Conservation (phyloP, 2,113 vertebrate genomes). For the Paradoxurus hermaphroditus region DNA sequence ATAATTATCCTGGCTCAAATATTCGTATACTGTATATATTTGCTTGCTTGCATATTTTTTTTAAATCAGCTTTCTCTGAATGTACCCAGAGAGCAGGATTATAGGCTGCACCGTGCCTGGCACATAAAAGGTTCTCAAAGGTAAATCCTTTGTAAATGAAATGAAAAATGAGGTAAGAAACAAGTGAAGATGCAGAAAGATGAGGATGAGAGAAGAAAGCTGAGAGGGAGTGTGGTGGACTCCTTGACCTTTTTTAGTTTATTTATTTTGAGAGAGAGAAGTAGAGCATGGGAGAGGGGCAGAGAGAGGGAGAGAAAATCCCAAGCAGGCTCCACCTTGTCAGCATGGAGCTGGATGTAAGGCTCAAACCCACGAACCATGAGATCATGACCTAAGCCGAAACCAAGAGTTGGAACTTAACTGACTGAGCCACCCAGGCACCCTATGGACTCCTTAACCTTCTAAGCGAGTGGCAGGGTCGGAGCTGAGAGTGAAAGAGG, state of each 20-base stretch:
- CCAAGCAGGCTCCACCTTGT: too few relatives aligned
- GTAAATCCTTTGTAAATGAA: neutral
- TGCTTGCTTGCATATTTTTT: neutral
- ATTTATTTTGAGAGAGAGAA: too few relatives aligned
- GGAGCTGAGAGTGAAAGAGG: neutral
- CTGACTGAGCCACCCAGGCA: too few relatives aligned
- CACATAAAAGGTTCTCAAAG: neutral
- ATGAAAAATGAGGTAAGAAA: neutral
- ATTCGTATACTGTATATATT: neutral
- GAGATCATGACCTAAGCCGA: too few relatives aligned
- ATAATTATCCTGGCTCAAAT: neutral
- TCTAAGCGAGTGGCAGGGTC: neutral
- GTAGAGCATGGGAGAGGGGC: too few relatives aligned
- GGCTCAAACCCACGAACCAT: too few relatives aligned
- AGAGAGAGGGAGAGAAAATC: too few relatives aligned
- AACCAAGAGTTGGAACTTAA: too few relatives aligned
- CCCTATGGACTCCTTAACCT: neutral
- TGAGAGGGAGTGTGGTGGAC: neutral
- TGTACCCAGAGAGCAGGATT: neutral
- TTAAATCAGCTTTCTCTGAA: neutral
- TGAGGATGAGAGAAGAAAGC: neutral
- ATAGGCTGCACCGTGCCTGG: neutral
- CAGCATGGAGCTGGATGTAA: too few relatives aligned
- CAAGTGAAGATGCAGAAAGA: neutral
- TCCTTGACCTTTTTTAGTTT: too few relatives aligned